Conservation (phyloP, 2,888 invertebrate genomes). For the Artemia sinica region DNA sequence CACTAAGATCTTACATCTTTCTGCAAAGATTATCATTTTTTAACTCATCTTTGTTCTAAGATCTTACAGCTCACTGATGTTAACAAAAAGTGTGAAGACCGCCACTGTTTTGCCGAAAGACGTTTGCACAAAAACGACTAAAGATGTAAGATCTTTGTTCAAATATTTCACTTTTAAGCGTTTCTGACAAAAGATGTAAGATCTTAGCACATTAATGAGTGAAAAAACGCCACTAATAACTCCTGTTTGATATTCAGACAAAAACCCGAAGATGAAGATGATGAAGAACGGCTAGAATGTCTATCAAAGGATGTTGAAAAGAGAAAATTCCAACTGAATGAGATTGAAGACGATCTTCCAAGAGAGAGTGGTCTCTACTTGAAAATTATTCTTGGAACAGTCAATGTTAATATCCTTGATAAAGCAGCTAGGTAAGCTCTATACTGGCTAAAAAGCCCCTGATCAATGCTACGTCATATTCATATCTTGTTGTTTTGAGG, state of each 20-base stretch:
- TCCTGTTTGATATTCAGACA: constrained; percentile 19
- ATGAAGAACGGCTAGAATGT: constrained; percentile 35
- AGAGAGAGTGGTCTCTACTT: constrained; percentile 77
- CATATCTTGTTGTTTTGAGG: constrained; percentile 5
- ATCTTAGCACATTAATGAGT: too few species aligned
- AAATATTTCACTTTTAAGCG: too few species aligned
- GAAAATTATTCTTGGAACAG: constrained; percentile 86
- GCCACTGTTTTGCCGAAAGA: too few species aligned
- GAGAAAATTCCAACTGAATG: constrained; percentile 65
- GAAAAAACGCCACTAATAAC: too few species aligned
- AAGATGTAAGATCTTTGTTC: too few species aligned
- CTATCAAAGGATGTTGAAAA: constrained; percentile 62
- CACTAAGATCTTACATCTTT: too few species aligned
- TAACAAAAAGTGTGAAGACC: too few species aligned
- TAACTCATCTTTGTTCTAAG: too few species aligned
- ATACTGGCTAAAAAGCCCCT: neutral
- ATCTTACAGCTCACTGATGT: too few species aligned
- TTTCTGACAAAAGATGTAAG: too few species aligned
- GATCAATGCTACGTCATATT: constrained; percentile 14
- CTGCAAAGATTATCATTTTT: too few species aligned
- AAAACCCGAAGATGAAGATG: constrained; percentile 26
- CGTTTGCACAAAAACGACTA: too few species aligned
- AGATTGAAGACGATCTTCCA: constrained; percentile 82
- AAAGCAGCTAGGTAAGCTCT: constrained; percentile 68
- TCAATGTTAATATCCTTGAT: constrained; percentile 91